Evolutionary conservation across 2,888 invertebrate genomes (phyloP).

Genomic region (Bugula neritina): DNA sequence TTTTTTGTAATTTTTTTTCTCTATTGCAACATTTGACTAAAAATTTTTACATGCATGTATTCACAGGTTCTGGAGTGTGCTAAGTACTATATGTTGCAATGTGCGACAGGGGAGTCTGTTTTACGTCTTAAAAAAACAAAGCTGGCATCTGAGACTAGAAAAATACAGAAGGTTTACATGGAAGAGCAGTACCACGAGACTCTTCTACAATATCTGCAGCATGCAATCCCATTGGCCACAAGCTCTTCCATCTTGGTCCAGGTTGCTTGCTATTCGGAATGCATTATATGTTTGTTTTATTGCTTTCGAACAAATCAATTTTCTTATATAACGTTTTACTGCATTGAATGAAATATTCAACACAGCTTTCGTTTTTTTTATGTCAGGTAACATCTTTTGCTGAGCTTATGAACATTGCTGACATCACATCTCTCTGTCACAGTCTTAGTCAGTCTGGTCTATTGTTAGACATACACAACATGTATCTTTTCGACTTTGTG

Average conservation of each 20-base stretch:
- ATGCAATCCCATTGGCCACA: constrained; percentile 27
- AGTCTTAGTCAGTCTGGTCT: neutral
- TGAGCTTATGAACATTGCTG: neutral
- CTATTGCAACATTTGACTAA: too few species aligned
- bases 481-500: neutral
- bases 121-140: constrained; percentile 33
- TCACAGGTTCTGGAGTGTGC: constrained; percentile 30
- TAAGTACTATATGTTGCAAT: constrained; percentile 39
- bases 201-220: constrained; percentile 37
- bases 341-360: too few species aligned
- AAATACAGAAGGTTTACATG: constrained; percentile 35
- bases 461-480: neutral
- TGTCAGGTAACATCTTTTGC: constrained; percentile 20
- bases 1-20: too few species aligned
- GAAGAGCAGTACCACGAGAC: constrained; percentile 41
- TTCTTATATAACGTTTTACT: too few species aligned
- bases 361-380: too few species aligned
- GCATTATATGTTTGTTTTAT: too few species aligned
- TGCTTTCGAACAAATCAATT: too few species aligned
- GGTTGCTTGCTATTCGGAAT: too few species aligned
- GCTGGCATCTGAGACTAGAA: constrained; percentile 31
- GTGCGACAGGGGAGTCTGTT: constrained; percentile 44
- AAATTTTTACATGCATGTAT: too few species aligned
- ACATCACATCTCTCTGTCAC: neutral
- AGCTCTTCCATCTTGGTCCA: neutral